phyloP scores from a whole-genome alignment of 1,140 invertebrate species.

The Plodia interpunctella region DNA sequence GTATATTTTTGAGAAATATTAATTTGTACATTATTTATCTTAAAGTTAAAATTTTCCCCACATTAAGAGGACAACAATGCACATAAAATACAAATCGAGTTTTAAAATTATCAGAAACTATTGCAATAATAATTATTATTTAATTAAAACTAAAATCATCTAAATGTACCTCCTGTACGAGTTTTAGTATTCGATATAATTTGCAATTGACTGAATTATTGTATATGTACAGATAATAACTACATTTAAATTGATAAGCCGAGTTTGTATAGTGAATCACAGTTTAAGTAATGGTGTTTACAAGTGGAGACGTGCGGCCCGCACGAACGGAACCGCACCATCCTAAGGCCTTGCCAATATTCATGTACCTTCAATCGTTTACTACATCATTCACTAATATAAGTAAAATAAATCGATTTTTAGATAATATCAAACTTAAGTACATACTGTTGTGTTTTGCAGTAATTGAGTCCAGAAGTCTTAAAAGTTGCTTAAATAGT shows the following conservation, averaged over 20 bases:
- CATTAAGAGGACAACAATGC: conserved; percentile 56
- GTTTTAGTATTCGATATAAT: conserved; percentile 27
- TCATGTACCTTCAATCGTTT: conserved; percentile 9
- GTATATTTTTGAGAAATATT: conserved; percentile 69
- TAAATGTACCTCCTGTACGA: conserved; percentile 24
- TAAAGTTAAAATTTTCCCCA: conserved; percentile 44
- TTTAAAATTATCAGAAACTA: conserved; percentile 22
- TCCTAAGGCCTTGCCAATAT: conserved; percentile 39
- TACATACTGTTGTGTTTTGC: conserved; percentile 31
- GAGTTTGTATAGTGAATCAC: conserved; percentile 72
- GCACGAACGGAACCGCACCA: conserved; percentile 37
- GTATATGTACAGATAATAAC: conserved; percentile 35
- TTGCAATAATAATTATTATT: conserved; percentile 13
- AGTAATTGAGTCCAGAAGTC: neutral
- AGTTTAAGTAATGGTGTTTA: conserved; percentile 60
- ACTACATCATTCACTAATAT: conserved; percentile 28
- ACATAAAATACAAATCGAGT: conserved; percentile 53
- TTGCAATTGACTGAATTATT: conserved; percentile 29
- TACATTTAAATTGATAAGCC: conserved; percentile 53
- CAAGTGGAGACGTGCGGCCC: conserved; percentile 36
- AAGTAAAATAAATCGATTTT: conserved; percentile 17
- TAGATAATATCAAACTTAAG: conserved; percentile 63
- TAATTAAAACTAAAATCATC: conserved; percentile 20
- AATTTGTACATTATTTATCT: conserved; percentile 70
- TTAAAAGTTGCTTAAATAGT: neutral